These are phyloP conservation scores for Plebejus melissa DNA, from an alignment of 2,888 invertebrate genomes.

Conservation along the genomic window DNA sequence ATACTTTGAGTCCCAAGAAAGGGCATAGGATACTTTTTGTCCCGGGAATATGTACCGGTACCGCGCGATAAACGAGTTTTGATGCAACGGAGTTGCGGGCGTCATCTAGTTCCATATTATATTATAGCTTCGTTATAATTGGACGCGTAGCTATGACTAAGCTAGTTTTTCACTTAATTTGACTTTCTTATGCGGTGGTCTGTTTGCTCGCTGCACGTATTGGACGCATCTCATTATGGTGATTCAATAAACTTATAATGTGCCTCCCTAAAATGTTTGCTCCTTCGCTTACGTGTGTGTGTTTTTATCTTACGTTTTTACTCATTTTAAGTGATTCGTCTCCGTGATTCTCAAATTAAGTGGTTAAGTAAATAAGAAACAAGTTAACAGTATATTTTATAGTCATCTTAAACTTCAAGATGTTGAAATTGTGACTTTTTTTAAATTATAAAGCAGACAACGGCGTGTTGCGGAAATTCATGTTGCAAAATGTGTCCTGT, in stretches of 20 bases:
- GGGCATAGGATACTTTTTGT: too few species aligned
- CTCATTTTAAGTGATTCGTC: constrained; percentile 1
- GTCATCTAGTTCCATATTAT: neutral
- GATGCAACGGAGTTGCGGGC: too few species aligned
- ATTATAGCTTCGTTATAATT: neutral
- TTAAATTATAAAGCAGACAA: too few species aligned
- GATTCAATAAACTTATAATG: constrained; percentile 30
- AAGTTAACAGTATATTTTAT: neutral
- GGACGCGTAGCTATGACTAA: constrained; percentile 48
- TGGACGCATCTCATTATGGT: constrained; percentile 36
- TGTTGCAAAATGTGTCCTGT: too few species aligned
- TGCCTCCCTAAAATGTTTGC: constrained; percentile 29
- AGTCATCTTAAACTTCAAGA: neutral
- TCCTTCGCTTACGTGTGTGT: constrained; percentile 15
- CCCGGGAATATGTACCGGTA: too few species aligned
- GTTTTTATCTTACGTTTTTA: neutral
- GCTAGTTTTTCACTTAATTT: constrained; percentile 54
- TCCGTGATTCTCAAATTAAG: neutral
- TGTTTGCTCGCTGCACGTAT: constrained; percentile 38
- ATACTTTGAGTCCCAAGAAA: too few species aligned
- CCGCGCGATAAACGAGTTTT: too few species aligned
- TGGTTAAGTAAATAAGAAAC: neutral
- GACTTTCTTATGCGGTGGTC: constrained; percentile 71
- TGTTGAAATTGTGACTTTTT: too few species aligned
- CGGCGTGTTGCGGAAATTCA: too few species aligned